Conservation (phyloP, 2,888 invertebrate species). For the Hipparchia sbordonii region DNA sequence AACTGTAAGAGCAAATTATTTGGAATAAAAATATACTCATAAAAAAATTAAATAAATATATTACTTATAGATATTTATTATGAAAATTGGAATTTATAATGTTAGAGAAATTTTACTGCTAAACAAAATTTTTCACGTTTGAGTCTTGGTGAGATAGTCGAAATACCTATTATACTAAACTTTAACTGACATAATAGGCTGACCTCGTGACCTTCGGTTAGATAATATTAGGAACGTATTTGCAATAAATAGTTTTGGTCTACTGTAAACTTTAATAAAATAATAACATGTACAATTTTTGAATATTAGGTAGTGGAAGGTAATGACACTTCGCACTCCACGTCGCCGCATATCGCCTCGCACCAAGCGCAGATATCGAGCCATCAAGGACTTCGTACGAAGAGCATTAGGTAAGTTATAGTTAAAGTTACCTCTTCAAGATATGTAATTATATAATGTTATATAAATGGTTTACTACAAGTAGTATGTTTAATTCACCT, state of each 20-base stretch:
- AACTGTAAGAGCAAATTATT: slow-evolving; percentile 60
- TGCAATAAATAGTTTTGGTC: no score
- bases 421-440: no score
- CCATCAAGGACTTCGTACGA: slow-evolving; percentile 66
- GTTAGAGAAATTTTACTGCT: background rate
- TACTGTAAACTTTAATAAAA: no score
- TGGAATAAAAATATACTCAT: slow-evolving; percentile 39
- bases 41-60: background rate
- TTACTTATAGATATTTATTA: slow-evolving; percentile 17
- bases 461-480: background rate
- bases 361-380: slow-evolving; percentile 64
- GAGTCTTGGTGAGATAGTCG: slow-evolving; percentile 26
- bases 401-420: slow-evolving; percentile 59
- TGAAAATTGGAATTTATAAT: slow-evolving; percentile 32
- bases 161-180: background rate
- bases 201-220: no score
- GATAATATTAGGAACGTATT: no score
- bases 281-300: background rate
- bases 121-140: slow-evolving; percentile 19
- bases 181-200: no score
- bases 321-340: slow-evolving; percentile 69
- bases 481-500: background rate
- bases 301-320: slow-evolving; percentile 39
- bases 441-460: background rate
- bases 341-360: slow-evolving; percentile 74